A percentile compares a stretch with the other conserved stretches of the same genome.
These are phyloP conservation scores for Chelonoidis abingdonii DNA, from an alignment of 2,113 vertebrate genomes.

Conservation along the genomic window DNA sequence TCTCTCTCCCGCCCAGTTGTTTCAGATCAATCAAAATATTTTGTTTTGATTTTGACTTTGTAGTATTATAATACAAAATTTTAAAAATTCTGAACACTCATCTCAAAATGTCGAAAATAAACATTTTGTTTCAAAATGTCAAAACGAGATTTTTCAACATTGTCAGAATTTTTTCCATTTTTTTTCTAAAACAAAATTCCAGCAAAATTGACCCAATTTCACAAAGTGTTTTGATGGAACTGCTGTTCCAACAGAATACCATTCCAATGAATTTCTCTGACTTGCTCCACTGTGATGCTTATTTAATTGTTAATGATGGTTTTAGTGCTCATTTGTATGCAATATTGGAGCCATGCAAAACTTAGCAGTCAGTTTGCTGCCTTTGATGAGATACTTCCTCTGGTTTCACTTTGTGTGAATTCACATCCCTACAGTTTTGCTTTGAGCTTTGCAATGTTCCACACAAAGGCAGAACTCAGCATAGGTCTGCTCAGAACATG, in stretches of 20 bases:
- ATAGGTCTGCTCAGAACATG: constrained; percentile 24
- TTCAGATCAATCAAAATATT: too few relatives aligned
- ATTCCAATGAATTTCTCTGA: neutral
- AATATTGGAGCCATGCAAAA: neutral
- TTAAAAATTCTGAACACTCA: neutral
- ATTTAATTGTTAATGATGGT: neutral
- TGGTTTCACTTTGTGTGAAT: too few relatives aligned
- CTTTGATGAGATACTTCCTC: too few relatives aligned
- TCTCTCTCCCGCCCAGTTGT: too few relatives aligned
- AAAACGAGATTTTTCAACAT: neutral
- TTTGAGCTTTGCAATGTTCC: constrained; percentile 31
- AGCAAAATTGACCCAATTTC: constrained; percentile 13
- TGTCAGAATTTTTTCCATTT: neutral
- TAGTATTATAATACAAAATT: neutral
- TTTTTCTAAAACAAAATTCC: neutral
- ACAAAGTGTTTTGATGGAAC: neutral
- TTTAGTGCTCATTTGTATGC: neutral
- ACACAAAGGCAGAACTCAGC: neutral
- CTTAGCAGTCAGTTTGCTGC: neutral
- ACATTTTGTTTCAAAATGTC: neutral
- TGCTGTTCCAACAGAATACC: neutral
- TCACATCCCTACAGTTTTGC: neutral
- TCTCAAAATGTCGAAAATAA: neutral
- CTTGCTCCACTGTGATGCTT: neutral
- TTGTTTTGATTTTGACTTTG: neutral